Conservation (phyloP, 2,113 vertebrate genomes). For the Tautogolabrus adspersus region DNA sequence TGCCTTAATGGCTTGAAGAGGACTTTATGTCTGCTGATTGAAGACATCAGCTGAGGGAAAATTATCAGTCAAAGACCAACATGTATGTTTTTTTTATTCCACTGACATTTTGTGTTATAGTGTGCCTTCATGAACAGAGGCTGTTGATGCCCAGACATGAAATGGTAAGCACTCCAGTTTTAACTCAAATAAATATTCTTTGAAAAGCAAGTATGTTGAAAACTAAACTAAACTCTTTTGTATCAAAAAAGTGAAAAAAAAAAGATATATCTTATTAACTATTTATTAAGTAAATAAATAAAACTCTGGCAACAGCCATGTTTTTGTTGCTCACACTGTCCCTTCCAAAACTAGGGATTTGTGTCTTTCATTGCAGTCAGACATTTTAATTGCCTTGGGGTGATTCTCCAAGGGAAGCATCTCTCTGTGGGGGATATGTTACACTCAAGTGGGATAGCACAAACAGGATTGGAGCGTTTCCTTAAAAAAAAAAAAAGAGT, state of each 20-base stretch:
- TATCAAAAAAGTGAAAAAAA: no score
- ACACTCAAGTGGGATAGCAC: slow-evolving; percentile 8
- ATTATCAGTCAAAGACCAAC: slow-evolving; percentile 7
- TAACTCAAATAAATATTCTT: no score
- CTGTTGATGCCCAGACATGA: not conserved
- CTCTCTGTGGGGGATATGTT: slow-evolving; percentile 23
- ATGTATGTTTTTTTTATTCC: not conserved
- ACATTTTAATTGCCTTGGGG: not conserved
- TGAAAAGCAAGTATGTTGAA: no score
- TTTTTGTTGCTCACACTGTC: not conserved
- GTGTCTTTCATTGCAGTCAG: not conserved
- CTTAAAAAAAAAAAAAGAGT: slow-evolving; percentile 16
- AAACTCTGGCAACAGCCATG: no score
- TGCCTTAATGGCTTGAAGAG: slow-evolving; percentile 38
- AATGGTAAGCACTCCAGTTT: no score
- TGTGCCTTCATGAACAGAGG: not conserved
- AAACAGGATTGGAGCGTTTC: slow-evolving; percentile 28
- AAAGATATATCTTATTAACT: no score
- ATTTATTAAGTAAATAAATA: no score
- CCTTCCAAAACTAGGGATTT: not conserved
- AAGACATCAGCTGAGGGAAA: slow-evolving; percentile 14
- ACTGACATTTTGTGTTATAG: not conserved
- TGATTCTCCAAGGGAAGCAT: slow-evolving; percentile 15
- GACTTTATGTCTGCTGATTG: slow-evolving; percentile 14
- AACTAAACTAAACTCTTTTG: no score